Evolutionary conservation across 1,140 invertebrate species (phyloP), one percentile per base, ranked within the genome.

Genomic region (Eufriesea mexicana): DNA sequence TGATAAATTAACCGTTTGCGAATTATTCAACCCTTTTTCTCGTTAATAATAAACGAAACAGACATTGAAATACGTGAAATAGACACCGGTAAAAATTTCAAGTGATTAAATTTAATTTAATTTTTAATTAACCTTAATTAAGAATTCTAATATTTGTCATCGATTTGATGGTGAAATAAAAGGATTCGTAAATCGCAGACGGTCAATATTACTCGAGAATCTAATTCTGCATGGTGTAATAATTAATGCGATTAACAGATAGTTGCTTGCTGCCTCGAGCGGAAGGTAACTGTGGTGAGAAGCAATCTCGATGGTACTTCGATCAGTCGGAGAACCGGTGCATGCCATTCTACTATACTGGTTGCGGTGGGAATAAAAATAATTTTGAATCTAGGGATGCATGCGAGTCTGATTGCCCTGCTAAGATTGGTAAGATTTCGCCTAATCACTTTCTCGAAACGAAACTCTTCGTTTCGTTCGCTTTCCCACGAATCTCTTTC

Each of bases 291-390:
- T 99, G 98, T 95, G 96, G 95, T 66, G 96, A 97, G 87, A 96
- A 96, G 86, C 92, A 96, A 71, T 95, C 97, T 49, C 95, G 96
- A 87, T 99, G 98, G 98, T 97, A 97, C 94, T 99, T 98, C 95
- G 97, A 98, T 92, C 95, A 95, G 66, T 95, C 95, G 51, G 96
- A 98, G 92, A 97, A 98, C 92, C 96, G 97, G 78, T 99, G 99
- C 96, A 95, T 97, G 95, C 98, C 98, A 66, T 99, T 99, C 95
- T 98, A 98, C 96, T 99, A 98, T 95, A 96, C 96, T 81, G 98
- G 98, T 85, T 99, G 98, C 95, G 96, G 96, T 87, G 98, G 98
- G 84, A 99, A 99, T 95, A 95, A 95, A 90, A 99, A 99, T 95
- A 97, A 97, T 91, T 99, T 98, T 95, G 95, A 95, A 62, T 96